Conservation (phyloP, 2,113 vertebrate genomes). For the Eleginops maclovinus region DNA sequence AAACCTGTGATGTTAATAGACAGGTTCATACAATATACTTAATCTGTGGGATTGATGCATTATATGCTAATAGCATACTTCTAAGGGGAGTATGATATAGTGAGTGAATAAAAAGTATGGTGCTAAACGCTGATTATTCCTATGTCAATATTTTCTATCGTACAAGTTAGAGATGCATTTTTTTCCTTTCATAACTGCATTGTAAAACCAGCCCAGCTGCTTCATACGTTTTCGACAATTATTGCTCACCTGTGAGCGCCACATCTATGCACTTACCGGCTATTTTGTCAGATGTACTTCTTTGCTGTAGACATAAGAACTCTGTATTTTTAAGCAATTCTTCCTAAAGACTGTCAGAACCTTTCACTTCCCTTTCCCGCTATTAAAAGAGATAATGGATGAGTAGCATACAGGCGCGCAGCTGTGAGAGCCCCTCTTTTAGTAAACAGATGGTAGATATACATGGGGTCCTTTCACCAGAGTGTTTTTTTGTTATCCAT, state of each 20-base stretch:
- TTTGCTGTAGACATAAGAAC: conserved; percentile 28
- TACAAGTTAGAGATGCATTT: not conserved
- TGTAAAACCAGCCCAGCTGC: not conserved
- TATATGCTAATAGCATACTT: not conserved
- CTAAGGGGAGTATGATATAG: not conserved
- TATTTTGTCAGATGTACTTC: conserved; percentile 17
- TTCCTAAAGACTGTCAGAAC: conserved; percentile 26
- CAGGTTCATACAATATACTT: not conserved
- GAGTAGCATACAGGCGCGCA: conserved; percentile 19
- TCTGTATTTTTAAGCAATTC: conserved; percentile 39
- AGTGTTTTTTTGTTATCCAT: not conserved
- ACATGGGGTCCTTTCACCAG: not conserved
- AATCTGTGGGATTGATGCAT: not conserved
- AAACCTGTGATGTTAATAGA: not conserved
- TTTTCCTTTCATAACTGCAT: not conserved
- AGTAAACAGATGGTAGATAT: conserved; percentile 19
- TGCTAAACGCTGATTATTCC: too few relatives aligned
- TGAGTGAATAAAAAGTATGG: not conserved
- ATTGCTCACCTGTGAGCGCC: conserved; percentile 6
- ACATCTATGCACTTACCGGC: conserved; percentile 43
- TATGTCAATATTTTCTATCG: not conserved
- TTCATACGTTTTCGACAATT: conserved; percentile 11
- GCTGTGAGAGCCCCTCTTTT: conserved; percentile 48
- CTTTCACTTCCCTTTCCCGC: not conserved
- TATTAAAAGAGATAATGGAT: conserved; percentile 42